Conservation (phyloP, 2,888 invertebrate species). For the Linnaemya tessellans region DNA sequence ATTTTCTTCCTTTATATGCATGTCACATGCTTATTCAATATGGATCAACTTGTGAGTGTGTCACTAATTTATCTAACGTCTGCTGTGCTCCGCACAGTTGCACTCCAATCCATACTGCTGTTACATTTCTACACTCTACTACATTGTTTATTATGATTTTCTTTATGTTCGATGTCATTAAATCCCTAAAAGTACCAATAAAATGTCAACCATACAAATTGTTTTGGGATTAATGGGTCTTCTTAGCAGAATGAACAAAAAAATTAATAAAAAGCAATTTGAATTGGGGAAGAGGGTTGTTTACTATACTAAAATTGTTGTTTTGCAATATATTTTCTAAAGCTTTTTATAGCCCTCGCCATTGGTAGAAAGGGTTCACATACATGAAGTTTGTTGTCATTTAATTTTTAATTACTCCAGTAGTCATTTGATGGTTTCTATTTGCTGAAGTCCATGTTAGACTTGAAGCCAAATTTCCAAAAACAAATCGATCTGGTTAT, state of each 20-base stretch:
- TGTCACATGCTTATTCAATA: conserved; percentile 44
- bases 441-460: too few relatives aligned
- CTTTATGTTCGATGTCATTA: conserved; percentile 65
- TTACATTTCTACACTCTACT: conserved; percentile 15
- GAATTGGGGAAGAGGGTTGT: background rate
- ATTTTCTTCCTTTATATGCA: conserved; percentile 14
- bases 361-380: too few relatives aligned
- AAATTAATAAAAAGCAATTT: conserved; percentile 23
- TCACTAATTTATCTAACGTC: conserved; percentile 56
- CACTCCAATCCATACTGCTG: conserved; percentile 17
- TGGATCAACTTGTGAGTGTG: conserved; percentile 57
- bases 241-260: background rate
- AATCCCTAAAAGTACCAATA: conserved; percentile 66
- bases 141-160: conserved; percentile 47
- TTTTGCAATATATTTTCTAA: too few relatives aligned
- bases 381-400: too few relatives aligned
- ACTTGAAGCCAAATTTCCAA: too few relatives aligned
- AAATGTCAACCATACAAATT: conserved; percentile 71
- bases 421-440: too few relatives aligned
- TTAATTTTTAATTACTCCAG: too few relatives aligned
- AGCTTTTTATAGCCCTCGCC: too few relatives aligned
- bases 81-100: conserved; percentile 7
- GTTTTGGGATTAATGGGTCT: conserved; percentile 55
- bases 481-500: too few relatives aligned
- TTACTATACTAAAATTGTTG: background rate